phyloP scores from a whole-genome alignment of 2,888 invertebrate species.

The Chironomus riparius region DNA sequence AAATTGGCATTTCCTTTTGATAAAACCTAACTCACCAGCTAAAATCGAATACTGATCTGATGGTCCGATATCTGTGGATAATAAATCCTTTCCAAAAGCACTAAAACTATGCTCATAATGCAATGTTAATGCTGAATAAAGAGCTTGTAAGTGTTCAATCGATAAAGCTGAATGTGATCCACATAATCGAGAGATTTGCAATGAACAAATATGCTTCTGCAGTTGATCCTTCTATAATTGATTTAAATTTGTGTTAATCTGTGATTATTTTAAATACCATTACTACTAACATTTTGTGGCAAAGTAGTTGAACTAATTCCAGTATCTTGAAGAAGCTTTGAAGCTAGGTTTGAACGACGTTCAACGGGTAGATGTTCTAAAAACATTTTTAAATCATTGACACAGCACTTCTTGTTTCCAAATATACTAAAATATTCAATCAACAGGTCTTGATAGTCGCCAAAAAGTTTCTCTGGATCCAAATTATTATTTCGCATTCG shows the following conservation, averaged over 20 bases:
- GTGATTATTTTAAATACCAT: no score
- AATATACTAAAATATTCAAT: constrained; percentile 69
- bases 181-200: constrained; percentile 64
- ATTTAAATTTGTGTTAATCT: no score
- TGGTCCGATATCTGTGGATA: constrained; percentile 61
- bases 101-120: constrained; percentile 57
- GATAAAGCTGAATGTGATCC: constrained; percentile 54
- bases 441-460: constrained; percentile 59
- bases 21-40: constrained; percentile 45
- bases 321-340: constrained; percentile 52
- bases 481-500: constrained; percentile 48
- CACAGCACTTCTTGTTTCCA: constrained; percentile 79
- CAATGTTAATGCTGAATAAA: constrained; percentile 52
- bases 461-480: constrained; percentile 49
- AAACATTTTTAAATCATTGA: constrained; percentile 71
- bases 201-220: constrained; percentile 70
- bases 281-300: constrained; percentile 50
- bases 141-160: constrained; percentile 46
- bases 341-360: constrained; percentile 51
- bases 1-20: neutral
- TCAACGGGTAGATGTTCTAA: constrained; percentile 50
- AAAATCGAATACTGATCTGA: constrained; percentile 73
- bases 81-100: constrained; percentile 48
- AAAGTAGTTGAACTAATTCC: constrained; percentile 55
- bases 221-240: constrained; percentile 57